Evolutionary conservation across 2,888 invertebrate species (phyloP).

Genomic region (Gari tellinella): DNA sequence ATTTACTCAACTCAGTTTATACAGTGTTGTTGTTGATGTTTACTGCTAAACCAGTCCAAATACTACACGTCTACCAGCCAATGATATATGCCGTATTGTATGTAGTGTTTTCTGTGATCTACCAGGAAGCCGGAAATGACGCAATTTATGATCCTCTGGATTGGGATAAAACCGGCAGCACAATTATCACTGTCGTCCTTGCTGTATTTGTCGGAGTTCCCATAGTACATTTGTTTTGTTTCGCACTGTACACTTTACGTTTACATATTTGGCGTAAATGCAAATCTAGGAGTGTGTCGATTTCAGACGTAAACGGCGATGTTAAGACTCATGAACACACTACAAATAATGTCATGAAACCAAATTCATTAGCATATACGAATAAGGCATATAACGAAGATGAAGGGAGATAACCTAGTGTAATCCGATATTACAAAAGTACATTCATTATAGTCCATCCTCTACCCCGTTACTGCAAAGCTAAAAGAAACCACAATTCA

Average conservation of each 20-base stretch:
- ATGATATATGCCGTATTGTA: constrained; percentile 57
- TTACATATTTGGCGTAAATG: constrained; percentile 15
- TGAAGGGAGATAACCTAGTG: too few relatives aligned
- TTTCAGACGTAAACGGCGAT: too few relatives aligned
- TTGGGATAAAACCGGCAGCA: constrained; percentile 49
- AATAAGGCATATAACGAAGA: too few relatives aligned
- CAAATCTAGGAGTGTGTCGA: too few relatives aligned
- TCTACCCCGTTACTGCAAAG: too few relatives aligned
- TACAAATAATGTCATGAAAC: too few relatives aligned
- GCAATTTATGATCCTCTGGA: constrained; percentile 58
- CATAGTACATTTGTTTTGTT: constrained; percentile 52
- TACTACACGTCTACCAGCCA: constrained; percentile 63
- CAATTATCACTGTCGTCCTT: constrained; percentile 17
- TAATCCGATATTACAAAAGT: too few relatives aligned
- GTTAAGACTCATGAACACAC: too few relatives aligned
- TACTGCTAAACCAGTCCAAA: constrained; percentile 15
- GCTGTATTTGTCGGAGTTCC: constrained; percentile 52
- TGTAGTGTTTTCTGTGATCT: constrained; percentile 59
- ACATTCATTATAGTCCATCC: too few relatives aligned
- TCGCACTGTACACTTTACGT: constrained; percentile 47
- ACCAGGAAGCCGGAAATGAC: constrained; percentile 54
- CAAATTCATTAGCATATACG: too few relatives aligned
- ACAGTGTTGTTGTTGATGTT: not conserved
- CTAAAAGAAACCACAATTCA: too few relatives aligned
- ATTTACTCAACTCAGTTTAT: not conserved